A percentile compares a stretch with the other conserved stretches of the same genome.
These are phyloP conservation scores for Sminthurides aquaticus DNA, from an alignment of 2,888 invertebrate genomes.

Conservation along the genomic window DNA sequence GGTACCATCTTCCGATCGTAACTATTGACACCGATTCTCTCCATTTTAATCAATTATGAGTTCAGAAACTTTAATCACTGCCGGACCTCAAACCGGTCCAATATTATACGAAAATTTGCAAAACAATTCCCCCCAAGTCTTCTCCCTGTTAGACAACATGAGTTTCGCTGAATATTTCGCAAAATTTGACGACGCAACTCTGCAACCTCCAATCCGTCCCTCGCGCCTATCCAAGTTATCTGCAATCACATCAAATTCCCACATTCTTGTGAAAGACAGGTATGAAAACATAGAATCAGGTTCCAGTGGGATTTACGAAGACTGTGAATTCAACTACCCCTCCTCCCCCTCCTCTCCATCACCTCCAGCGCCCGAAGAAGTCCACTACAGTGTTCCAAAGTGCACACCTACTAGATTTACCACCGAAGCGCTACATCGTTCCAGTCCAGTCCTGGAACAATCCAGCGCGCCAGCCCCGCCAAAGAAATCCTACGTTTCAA, in stretches of 20 bases:
- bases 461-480: background rate
- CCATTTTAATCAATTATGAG: background rate
- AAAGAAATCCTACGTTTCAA: background rate
- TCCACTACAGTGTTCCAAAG: background rate
- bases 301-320: conserved; percentile 4
- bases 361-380: background rate
- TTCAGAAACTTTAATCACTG: background rate
- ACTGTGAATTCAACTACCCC: background rate
- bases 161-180: conserved; percentile 6
- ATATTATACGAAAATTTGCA: conserved; percentile 1
- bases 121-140: background rate
- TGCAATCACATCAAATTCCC: background rate
- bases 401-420: background rate
- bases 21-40: too few species aligned
- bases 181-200: background rate
- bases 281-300: background rate
- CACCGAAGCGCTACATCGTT: background rate
- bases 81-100: background rate
- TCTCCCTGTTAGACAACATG: conserved; percentile 1
- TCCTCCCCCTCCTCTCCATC: background rate
- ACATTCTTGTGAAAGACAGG: background rate
- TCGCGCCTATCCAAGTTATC: background rate
- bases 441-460: background rate
- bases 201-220: background rate
- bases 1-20: too few species aligned